Conservation (phyloP, 2,888 invertebrate species). For the Nomada fabriciana region DNA sequence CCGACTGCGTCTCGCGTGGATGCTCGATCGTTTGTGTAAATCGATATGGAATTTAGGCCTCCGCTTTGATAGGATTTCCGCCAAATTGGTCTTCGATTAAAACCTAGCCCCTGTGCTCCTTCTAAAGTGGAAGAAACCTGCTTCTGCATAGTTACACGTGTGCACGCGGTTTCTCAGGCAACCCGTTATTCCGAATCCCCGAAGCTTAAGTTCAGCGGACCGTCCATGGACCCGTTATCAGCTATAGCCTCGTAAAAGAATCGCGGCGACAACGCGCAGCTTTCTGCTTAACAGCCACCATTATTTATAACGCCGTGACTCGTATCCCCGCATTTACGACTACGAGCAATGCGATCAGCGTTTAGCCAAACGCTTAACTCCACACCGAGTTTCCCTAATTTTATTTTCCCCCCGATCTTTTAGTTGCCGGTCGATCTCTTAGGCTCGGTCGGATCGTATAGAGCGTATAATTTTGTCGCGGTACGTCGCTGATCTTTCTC, state of each 20-base stretch:
- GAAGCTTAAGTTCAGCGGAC: background rate
- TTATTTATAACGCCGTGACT: background rate
- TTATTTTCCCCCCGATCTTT: background rate
- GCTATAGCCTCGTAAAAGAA: conserved; percentile 28
- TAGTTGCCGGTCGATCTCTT: too few species aligned
- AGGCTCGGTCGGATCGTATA: too few species aligned
- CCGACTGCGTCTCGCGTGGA: background rate
- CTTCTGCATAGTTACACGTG: too few species aligned
- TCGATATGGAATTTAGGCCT: too few species aligned
- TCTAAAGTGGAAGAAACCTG: too few species aligned
- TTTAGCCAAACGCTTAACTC: background rate
- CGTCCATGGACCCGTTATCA: conserved; percentile 3
- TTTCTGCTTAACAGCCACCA: background rate
- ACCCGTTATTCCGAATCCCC: background rate
- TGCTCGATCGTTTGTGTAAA: background rate
- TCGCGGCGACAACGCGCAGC: conserved; percentile 16
- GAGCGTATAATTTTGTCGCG: too few species aligned
- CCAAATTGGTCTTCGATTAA: too few species aligned
- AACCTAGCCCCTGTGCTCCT: too few species aligned
- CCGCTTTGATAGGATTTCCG: too few species aligned
- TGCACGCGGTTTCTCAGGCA: background rate
- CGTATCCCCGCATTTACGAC: conserved; percentile 13
- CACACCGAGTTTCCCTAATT: background rate
- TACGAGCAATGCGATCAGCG: background rate
- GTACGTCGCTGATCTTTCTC: background rate